Conservation (phyloP, 2,888 invertebrate species). For the Monoplex corrugatus region DNA sequence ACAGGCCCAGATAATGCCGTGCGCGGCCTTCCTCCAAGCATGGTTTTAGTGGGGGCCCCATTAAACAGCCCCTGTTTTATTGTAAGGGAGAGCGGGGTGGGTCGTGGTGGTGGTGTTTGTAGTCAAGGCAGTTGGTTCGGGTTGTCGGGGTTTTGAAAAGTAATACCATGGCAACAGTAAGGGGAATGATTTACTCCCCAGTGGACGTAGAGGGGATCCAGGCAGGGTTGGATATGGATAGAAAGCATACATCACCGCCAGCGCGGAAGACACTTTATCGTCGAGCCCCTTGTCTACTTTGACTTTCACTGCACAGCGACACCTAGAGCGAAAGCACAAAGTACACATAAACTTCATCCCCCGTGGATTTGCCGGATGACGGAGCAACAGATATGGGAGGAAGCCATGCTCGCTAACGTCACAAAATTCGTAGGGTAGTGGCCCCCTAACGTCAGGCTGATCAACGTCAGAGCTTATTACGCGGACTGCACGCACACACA, state of each 20-base stretch:
- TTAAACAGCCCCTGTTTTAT: neutral
- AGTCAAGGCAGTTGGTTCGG: too few relatives aligned
- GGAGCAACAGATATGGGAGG: neutral
- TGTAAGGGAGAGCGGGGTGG: too few relatives aligned
- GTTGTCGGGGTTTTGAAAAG: too few relatives aligned
- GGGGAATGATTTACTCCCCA: too few relatives aligned
- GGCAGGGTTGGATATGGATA: neutral
- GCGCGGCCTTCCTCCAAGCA: neutral
- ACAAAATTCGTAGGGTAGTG: neutral
- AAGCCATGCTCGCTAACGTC: conserved; percentile 26
- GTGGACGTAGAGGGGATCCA: neutral
- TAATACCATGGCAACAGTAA: neutral
- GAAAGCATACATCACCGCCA: neutral
- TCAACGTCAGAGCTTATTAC: conserved; percentile 10
- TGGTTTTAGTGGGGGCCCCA: neutral
- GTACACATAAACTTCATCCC: conserved; percentile 17
- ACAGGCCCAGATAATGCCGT: conserved; percentile 19
- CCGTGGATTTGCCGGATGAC: neutral
- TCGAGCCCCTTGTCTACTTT: neutral
- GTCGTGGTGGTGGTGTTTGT: too few relatives aligned
- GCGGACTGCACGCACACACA: neutral
- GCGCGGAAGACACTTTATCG: neutral
- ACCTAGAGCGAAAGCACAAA: neutral
- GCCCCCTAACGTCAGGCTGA: conserved; percentile 19
- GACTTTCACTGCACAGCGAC: conserved; percentile 19